Evolutionary conservation across 2,797 vertebrate species (phyloP).

Genomic region (Knipowitschia caucasica): DNA sequence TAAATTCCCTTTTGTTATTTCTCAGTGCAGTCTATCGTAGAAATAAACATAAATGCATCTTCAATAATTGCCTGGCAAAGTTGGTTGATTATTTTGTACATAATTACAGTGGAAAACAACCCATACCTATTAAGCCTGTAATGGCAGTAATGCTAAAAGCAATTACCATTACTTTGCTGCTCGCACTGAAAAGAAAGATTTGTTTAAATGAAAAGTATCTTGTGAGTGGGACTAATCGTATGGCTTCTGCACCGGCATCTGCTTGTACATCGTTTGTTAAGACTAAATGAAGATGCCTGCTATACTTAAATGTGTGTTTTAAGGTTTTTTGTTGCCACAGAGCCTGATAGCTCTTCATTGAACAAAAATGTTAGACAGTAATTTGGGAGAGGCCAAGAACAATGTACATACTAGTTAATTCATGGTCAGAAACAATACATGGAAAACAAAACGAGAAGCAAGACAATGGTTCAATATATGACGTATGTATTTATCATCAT

Average conservation of each 20-base stretch:
- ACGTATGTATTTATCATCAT: too few species aligned
- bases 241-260: constrained; percentile 55
- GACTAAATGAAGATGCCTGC: constrained; percentile 59
- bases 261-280: constrained; percentile 63
- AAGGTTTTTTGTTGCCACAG: constrained; percentile 60
- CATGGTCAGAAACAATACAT: not conserved
- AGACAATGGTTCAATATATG: too few species aligned
- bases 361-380: not conserved
- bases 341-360: constrained; percentile 69
- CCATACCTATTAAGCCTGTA: constrained; percentile 75
- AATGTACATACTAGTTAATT: not conserved
- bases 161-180: constrained; percentile 77
- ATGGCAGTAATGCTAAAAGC: constrained; percentile 74
- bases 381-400: not conserved
- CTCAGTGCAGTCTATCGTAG: constrained; percentile 22
- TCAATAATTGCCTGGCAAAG: constrained; percentile 72
- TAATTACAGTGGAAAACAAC: constrained; percentile 78
- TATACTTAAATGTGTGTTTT: constrained; percentile 62
- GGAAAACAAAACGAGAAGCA: not conserved
- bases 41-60: constrained; percentile 66
- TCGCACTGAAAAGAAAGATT: constrained; percentile 71
- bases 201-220: constrained; percentile 65
- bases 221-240: constrained; percentile 61
- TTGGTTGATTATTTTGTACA: constrained; percentile 74
- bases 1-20: constrained; percentile 28